Conservation (phyloP, 2,797 vertebrate genomes). For the Eptatretus atami region DNA sequence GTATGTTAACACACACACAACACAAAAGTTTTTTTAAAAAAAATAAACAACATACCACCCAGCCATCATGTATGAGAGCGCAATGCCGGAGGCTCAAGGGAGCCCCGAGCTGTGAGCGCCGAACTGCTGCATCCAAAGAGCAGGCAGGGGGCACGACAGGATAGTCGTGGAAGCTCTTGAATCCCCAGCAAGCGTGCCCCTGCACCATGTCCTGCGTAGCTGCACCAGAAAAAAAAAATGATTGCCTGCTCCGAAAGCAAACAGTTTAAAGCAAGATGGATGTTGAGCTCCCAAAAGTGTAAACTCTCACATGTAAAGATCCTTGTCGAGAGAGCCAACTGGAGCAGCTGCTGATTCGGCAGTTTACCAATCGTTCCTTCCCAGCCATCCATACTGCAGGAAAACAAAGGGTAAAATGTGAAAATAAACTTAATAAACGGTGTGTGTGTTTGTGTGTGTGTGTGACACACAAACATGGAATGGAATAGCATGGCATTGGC, state of each 20-base stretch:
- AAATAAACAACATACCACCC: slow-evolving; percentile 39
- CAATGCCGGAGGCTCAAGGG: slow-evolving; percentile 40
- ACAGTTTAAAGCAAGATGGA: too few relatives aligned
- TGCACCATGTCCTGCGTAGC: slow-evolving; percentile 54
- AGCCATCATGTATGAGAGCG: slow-evolving; percentile 51
- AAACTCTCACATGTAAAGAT: slow-evolving; percentile 51
- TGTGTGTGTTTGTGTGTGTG: too few relatives aligned
- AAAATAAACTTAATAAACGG: too few relatives aligned
- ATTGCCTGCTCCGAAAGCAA: too few relatives aligned
- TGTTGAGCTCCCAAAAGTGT: too few relatives aligned
- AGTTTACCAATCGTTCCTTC: slow-evolving; percentile 30
- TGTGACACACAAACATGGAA: too few relatives aligned
- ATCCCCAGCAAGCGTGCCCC: slow-evolving; percentile 38
- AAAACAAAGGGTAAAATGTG: too few relatives aligned
- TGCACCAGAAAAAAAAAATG: slow-evolving; percentile 11
- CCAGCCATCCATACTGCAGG: slow-evolving; percentile 29
- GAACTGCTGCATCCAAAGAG: slow-evolving; percentile 74
- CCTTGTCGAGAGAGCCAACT: slow-evolving; percentile 30
- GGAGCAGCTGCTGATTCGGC: slow-evolving; percentile 24
- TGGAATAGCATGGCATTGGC: too few relatives aligned
- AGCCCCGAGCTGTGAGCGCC: slow-evolving; percentile 31
- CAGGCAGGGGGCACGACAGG: slow-evolving; percentile 29
- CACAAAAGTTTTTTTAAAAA: too few relatives aligned
- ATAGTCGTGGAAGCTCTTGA: slow-evolving; percentile 22
- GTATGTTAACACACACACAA: too few relatives aligned